Base-by-base conservation (phyloP, 2,888 invertebrate species). In the Lysandra coridon region DNA sequence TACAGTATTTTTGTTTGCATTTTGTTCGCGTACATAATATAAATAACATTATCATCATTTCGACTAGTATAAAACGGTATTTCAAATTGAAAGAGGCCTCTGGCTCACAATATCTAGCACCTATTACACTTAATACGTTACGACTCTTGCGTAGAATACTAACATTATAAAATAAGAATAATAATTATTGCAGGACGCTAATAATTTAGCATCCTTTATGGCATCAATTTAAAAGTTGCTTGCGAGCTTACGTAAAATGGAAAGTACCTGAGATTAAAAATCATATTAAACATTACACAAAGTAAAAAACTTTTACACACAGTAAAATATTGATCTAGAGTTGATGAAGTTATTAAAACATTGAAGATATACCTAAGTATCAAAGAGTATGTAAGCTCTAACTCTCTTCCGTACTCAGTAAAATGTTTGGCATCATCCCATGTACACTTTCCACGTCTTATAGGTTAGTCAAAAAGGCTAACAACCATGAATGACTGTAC, bases 41-140 rank as follows among this genome's bases (percentile, higher is more conserved):
- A 14, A n/a, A 69, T 30, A 23, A 14, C 33, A 33, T 5, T 64
- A 69, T 69, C 30, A 33, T 69, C 33, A 37, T 14, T 33, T 69
- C 6, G 76, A 76, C 76, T 76, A 76, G 76, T 57, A 57, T 57
- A 57, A 49, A 57, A 76, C n/a, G 69, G 33, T 69, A 33, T 74
- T 57, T 53, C 76, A 76, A 53, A 74, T 57, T 12, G 14, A 53
- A 57, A 6, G 49, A 44, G 14, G 76, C 57, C 76, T 76, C 76
- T 57, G 76, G 76, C 57, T 53, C 53, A 76, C 76, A 53, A 57
- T 69, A 14, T 76, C 76, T 76, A 76, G 76, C 76, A 76, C 76
- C 76, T 30, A 53, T 53, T 3, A 57, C 57, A 57, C 76, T 76
- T 53, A 76, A 76, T 69, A 6, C 30, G 23, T 6, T 53, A 53